phyloP scores from a whole-genome alignment of 2,888 invertebrate species.

The Idaea biselata region DNA sequence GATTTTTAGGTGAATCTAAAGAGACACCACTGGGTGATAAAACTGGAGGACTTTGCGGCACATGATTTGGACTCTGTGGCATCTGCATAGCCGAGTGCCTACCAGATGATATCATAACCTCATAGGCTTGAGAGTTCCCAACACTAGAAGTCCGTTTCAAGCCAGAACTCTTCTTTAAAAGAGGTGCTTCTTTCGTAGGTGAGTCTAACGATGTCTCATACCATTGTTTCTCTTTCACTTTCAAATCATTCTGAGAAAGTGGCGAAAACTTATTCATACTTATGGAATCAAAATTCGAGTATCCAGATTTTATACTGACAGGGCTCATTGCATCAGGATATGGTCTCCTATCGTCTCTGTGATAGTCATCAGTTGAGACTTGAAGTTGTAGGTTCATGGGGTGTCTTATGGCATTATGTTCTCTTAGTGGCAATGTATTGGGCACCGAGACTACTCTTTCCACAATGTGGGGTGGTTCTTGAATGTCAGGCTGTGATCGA shows the following conservation, averaged over 20 bases:
- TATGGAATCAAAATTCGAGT: slow-evolving; percentile 68
- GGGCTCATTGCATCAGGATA: slow-evolving; percentile 67
- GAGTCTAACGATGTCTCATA: slow-evolving; percentile 85
- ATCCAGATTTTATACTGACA: slow-evolving; percentile 68
- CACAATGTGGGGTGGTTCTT: slow-evolving; percentile 57
- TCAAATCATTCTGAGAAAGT: slow-evolving; percentile 62
- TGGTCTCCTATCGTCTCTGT: slow-evolving; percentile 52
- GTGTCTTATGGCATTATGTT: slow-evolving; percentile 60
- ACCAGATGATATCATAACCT: slow-evolving; percentile 68
- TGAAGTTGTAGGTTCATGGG: slow-evolving; percentile 68
- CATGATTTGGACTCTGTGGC: slow-evolving; percentile 58
- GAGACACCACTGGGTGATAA: slow-evolving; percentile 77
- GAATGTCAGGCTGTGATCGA: slow-evolving; percentile 68
- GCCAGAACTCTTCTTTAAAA: slow-evolving; percentile 67
- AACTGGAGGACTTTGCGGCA: slow-evolving; percentile 61
- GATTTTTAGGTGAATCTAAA: slow-evolving; percentile 89
- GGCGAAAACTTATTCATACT: slow-evolving; percentile 71
- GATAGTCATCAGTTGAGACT: slow-evolving; percentile 70
- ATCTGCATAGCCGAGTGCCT: slow-evolving; percentile 71
- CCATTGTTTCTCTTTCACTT: slow-evolving; percentile 83
- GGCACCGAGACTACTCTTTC: slow-evolving; percentile 62
- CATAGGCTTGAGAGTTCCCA: slow-evolving; percentile 74
- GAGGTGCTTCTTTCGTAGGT: slow-evolving; percentile 62
- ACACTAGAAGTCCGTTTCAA: slow-evolving; percentile 80
- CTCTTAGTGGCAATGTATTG: slow-evolving; percentile 66